Evolutionary conservation across 2,888 invertebrate genomes (phyloP), one percentile per base, ranked within the genome.

Genomic region (Philereme transversata): DNA sequence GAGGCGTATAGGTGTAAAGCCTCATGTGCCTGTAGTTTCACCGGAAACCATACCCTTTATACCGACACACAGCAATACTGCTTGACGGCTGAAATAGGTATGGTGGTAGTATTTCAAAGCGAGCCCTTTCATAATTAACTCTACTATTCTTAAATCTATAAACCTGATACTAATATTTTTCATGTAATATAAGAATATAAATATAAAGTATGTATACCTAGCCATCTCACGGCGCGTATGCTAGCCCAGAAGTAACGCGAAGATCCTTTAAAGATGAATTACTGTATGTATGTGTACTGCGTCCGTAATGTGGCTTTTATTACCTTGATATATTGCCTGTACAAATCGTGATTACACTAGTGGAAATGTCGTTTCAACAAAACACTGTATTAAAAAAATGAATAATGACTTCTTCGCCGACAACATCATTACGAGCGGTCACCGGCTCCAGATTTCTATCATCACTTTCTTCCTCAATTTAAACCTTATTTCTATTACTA

Each of bases 361-460:
- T 90, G 90, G 88, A 91, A 90, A 89, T 91, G 91, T 90, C 90
- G 86, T 86, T 89, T 89, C 88, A 86, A 90, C 90, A 90, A 90
- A 90, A 90, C 88, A 87, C 82, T 87, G 88, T 87, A 89, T 90
- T 89, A 90, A 91, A 91, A 90, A 91, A 90, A 90, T 91, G 91
- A 91, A 86, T 90, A 90, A 91, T 90, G 91, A 88, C 90, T 90
- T 86, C 88, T 89, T 86, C 82, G 81, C 87, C 86, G 87, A 83
- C 88, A 82, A 82, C 87, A 84, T 88, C 88, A 90, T 91, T 90
- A 90, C 78, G 78, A 78, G 84, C 86, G 88, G 87, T 87, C 87
- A 84, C 79, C 78, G 81, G 62, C 56, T 62, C 46, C 84, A 87
- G 89, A 89, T 90, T 87, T 86, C 87, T 88, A 90, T 89, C 90